Conservation (phyloP, 1,140 invertebrate genomes). For the Caenorhabditis briggsae region DNA sequence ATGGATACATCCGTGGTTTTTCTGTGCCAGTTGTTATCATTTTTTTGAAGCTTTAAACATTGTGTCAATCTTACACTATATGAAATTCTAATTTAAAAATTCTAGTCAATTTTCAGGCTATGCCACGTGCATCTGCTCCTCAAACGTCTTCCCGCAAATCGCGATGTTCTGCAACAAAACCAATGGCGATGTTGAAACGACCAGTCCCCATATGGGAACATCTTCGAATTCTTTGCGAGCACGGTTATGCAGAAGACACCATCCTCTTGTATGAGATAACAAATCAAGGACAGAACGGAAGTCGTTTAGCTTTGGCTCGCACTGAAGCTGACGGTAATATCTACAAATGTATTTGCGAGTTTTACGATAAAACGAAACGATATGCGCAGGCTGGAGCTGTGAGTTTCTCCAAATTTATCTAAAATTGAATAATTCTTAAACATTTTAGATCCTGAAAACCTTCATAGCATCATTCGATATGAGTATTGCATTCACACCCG, state of each 20-base stretch:
- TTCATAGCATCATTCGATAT: constrained; percentile 1
- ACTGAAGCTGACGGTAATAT: no score
- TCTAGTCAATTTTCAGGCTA: neutral
- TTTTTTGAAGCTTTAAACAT: no score
- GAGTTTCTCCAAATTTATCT: no score
- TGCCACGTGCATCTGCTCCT: neutral
- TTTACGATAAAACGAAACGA: constrained; percentile 34
- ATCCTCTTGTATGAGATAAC: constrained; percentile 5
- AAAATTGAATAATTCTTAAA: neutral
- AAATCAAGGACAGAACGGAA: neutral
- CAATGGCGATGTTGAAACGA: neutral
- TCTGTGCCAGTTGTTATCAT: no score
- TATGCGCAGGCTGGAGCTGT: neutral
- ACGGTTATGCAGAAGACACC: neutral
- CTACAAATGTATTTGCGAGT: neutral
- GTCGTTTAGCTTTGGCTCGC: neutral
- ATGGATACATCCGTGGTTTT: no score
- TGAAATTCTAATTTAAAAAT: no score
- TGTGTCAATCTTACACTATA: no score
- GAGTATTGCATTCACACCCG: no score
- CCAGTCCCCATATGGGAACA: constrained; percentile 4
- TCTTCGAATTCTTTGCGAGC: neutral
- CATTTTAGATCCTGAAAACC: neutral
- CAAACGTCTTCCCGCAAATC: neutral
- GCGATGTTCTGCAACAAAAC: neutral